Base-by-base conservation (phyloP, 2,888 invertebrate species). In the Epicampocera succincta region DNA sequence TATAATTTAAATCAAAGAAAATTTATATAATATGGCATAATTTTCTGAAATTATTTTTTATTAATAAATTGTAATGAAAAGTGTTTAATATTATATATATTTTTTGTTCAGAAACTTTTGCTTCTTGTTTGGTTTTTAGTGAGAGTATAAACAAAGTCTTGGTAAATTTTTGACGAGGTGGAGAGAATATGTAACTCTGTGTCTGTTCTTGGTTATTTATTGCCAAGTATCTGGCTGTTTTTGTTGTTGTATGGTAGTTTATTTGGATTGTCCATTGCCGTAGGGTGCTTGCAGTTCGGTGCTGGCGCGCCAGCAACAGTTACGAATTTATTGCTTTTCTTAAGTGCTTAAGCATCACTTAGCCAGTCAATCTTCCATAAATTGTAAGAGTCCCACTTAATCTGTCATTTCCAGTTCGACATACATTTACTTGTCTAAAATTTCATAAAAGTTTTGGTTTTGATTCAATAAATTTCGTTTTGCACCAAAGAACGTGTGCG, bases 381-480 rank as follows among this genome's bases (percentile, higher is more conserved):
- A 72, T 58, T 77, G 56, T 61, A 68, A 66, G 58, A 78, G 74
- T 50, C 69, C 82, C 82, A 82, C 82, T 82, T 78, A 82, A 82
- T 74, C 63, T 78, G 82, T 77, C 81, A 77, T 69, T 78, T 56
- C 38, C 15, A 44, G 46, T 65, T 78, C 60, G 65, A 72, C 50
- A 42, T 58, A 56, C 44, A 52, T 44, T 44, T 42, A 42, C 58
- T 54, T 54, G 29, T 54, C 8, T 46, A 15, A 42, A 42, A 46
- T 21, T 21, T 13, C 13, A 13, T n/a, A 38, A 60, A 6, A 42
- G 6, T 60, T 8, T 60, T 25, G 15, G 6, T 60, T 15, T 60
- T n/a, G 3, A 42, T 60, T 60, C 2, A 8, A 21, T 21, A 33
- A 42, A 44, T 73, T 63, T 73, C 73, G n/a, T 54, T 25, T 44